Evolutionary conservation across 2,797 vertebrate species (phyloP).

Genomic region (Salarias fasciatus): DNA sequence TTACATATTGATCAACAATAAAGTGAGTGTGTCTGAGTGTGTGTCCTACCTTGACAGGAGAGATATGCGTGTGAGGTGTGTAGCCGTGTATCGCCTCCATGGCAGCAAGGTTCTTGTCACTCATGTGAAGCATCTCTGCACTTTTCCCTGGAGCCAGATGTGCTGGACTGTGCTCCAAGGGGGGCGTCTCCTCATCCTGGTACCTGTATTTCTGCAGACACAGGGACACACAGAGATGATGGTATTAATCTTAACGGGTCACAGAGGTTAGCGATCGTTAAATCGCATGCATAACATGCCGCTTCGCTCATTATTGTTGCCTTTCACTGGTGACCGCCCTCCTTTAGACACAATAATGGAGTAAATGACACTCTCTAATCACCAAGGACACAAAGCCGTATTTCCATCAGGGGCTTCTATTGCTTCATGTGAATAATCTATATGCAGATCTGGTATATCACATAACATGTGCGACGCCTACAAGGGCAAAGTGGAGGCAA

Average conservation of each 20-base stretch:
- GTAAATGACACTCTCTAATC: conserved; percentile 9
- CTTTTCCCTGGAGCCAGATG: conserved; percentile 94
- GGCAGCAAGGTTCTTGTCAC: conserved; percentile 91
- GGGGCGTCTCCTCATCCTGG: conserved; percentile 98
- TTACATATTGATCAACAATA: conserved; percentile 35
- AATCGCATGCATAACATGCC: conserved; percentile 4
- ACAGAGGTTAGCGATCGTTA: conserved; percentile 5
- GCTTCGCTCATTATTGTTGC: conserved; percentile 2
- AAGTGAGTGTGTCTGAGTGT: conserved; percentile 69
- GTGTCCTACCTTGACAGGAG: conserved; percentile 89
- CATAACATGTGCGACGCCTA: conserved; percentile 52
- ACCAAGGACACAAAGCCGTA: neutral
- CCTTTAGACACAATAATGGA: neutral
- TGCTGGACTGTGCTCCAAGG: conserved; percentile 96
- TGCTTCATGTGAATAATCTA: conserved; percentile 24
- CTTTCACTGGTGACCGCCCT: conserved; percentile 6
- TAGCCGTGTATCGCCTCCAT: conserved; percentile 92
- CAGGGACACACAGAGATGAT: conserved; percentile 29
- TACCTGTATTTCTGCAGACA: conserved; percentile 93
- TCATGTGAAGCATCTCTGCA: conserved; percentile 92
- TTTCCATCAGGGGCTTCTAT: conserved; percentile 10
- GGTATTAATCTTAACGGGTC: conserved; percentile 17
- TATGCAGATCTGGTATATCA: conserved; percentile 36
- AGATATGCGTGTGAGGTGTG: conserved; percentile 92
- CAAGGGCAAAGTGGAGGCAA: conserved; percentile 45